Percentiles rank a stretch among this genome's conserved stretches.
Evolutionary conservation across 92 coral and sea anemone genomes (phyloP).

Genomic region (Palythoa grandiflora): DNA sequence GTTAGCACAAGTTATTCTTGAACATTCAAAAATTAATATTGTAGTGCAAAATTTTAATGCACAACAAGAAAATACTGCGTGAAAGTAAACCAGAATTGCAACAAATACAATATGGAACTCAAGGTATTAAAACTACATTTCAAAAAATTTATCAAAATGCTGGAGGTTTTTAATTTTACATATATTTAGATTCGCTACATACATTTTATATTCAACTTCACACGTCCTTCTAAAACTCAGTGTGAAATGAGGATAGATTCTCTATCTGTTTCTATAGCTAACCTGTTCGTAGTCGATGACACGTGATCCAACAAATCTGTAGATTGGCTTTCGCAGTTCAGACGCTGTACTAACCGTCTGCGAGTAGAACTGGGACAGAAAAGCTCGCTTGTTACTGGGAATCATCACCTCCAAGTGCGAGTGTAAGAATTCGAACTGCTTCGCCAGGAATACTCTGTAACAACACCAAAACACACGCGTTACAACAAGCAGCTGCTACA

Average conservation of each 20-base stretch:
- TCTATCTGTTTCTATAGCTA: background rate
- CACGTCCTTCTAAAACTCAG: no score
- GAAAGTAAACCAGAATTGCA: no score
- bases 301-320: constrained; percentile 89
- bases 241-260: no score
- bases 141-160: no score
- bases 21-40: background rate
- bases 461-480: background rate
- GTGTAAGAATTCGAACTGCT: constrained; percentile 95
- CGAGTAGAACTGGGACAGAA: constrained; percentile 98
- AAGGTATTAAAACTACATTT: no score
- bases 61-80: no score
- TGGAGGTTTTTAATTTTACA: no score
- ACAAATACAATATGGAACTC: no score
- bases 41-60: no score
- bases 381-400: constrained; percentile 93
- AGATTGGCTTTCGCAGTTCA: constrained; percentile 94
- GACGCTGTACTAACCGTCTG: constrained; percentile 98
- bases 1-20: background rate
- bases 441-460: constrained; percentile 93
- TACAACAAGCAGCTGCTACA: background rate
- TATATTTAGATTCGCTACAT: no score
- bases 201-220: no score
- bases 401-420: constrained; percentile 91
- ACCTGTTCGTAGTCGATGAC: constrained; percentile 95